Conservation (phyloP, 2,797 vertebrate species). For the Eulemur mongoz region DNA sequence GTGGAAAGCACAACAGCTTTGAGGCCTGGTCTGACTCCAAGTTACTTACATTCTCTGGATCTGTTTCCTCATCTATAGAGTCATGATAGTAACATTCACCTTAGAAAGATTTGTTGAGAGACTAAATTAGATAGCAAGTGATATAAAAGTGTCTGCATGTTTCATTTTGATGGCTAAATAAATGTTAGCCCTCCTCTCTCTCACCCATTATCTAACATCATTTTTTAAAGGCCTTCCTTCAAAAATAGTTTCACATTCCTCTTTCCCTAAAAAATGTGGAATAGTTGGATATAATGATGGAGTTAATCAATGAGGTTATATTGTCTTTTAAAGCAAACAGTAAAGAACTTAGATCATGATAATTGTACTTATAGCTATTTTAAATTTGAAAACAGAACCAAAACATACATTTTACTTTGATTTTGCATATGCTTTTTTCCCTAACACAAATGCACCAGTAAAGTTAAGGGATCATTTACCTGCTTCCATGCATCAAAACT, state of each 20-base stretch:
- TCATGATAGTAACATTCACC: neutral
- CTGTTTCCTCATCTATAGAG: conserved; percentile 45
- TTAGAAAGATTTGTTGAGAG: conserved; percentile 46
- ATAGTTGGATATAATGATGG: conserved; percentile 1
- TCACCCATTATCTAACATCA: neutral
- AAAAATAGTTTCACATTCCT: conserved; percentile 6
- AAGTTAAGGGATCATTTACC: conserved; percentile 53
- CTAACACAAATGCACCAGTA: conserved; percentile 29
- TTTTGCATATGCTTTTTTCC: conserved; percentile 5
- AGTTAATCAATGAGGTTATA: neutral
- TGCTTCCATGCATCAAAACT: conserved; percentile 47
- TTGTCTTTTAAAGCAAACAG: conserved; percentile 43
- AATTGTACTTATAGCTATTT: conserved; percentile 12
- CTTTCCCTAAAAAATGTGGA: conserved; percentile 44
- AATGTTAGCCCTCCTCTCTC: neutral
- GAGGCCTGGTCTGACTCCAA: conserved; percentile 1
- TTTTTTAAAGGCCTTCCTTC: conserved; percentile 54
- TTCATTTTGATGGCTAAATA: conserved; percentile 51
- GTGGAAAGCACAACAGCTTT: conserved; percentile 34
- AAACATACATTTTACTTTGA: conserved; percentile 45
- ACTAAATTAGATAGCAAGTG: conserved; percentile 32
- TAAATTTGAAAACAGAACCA: conserved; percentile 52
- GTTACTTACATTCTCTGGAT: conserved; percentile 14
- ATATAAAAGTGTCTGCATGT: neutral
- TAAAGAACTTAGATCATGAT: conserved; percentile 16